Conservation (phyloP, 1,140 invertebrate species). For the Watersipora subatra region DNA sequence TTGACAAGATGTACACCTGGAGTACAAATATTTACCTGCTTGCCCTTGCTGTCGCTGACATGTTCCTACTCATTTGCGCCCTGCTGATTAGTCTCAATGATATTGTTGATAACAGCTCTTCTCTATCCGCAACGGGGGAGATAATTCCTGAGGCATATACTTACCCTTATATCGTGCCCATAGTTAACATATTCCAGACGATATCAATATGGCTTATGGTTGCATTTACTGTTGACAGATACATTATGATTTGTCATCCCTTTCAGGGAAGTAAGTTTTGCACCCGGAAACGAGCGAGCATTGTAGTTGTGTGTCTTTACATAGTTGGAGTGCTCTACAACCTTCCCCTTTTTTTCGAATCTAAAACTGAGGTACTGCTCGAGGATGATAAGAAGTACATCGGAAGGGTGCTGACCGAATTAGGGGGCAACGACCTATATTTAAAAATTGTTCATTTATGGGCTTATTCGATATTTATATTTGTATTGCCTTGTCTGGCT, state of each 20-base stretch:
- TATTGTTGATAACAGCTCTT: conserved; percentile 16
- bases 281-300: conserved; percentile 21
- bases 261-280: conserved; percentile 35
- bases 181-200: conserved; percentile 32
- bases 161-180: conserved; percentile 31
- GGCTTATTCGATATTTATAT: conserved; percentile 34
- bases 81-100: conserved; percentile 25
- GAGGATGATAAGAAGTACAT: conserved; percentile 12
- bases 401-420: conserved; percentile 18
- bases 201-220: conserved; percentile 39
- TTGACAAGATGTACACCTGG: conserved; percentile 25
- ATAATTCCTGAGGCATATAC: conserved; percentile 23
- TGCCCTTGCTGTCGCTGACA: conserved; percentile 34
- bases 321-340: conserved; percentile 26
- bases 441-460: conserved; percentile 32
- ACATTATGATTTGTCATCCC: conserved; percentile 41
- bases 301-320: conserved; percentile 23
- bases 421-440: conserved; percentile 26
- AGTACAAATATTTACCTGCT: conserved; percentile 36
- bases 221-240: conserved; percentile 38
- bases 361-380: conserved; percentile 15
- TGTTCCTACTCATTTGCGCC: conserved; percentile 27
- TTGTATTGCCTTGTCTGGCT: conserved; percentile 32
- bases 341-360: conserved; percentile 36
- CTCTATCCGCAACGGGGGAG: conserved; percentile 8